These are phyloP conservation scores for Clupea harengus DNA, from an alignment of 2,113 vertebrate species.

Conservation along the genomic window DNA sequence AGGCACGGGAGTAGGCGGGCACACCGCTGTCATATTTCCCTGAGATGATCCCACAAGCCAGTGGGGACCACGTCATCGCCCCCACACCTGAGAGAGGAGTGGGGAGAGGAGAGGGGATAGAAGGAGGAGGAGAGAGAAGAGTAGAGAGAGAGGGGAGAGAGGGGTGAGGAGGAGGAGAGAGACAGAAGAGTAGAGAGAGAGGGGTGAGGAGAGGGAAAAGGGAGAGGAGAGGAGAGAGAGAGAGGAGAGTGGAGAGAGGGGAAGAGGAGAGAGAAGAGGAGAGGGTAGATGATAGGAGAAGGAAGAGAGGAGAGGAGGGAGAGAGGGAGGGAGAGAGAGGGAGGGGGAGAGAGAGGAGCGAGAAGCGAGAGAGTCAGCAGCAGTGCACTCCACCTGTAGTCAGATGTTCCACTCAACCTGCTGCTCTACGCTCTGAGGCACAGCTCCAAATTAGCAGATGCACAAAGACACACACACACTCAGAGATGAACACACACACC, in stretches of 20 bases:
- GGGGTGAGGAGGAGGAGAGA: background rate
- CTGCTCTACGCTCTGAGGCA: background rate
- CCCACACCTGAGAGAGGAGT: constrained; percentile 69
- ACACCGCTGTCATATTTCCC: constrained; percentile 80
- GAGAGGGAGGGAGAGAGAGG: background rate
- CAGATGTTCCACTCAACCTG: background rate
- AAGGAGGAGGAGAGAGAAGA: background rate
- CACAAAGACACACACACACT: background rate
- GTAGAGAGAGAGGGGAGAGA: background rate
- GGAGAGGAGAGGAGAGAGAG: background rate
- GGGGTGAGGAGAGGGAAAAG: background rate
- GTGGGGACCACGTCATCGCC: constrained; percentile 83
- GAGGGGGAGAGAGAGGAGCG: background rate
- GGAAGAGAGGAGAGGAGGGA: background rate
- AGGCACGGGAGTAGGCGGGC: constrained; percentile 78
- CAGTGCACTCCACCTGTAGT: background rate
- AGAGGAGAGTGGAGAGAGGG: background rate
- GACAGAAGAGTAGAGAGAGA: background rate
- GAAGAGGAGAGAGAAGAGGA: background rate
- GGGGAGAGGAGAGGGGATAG: background rate
- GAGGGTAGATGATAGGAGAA: too few species aligned
- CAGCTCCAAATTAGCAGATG: background rate
- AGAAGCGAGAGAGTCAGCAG: background rate
- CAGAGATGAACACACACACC: background rate
- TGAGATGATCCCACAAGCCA: constrained; percentile 80